phyloP scores from a whole-genome alignment of 2,797 vertebrate species.

The Poliocrania exsul region DNA sequence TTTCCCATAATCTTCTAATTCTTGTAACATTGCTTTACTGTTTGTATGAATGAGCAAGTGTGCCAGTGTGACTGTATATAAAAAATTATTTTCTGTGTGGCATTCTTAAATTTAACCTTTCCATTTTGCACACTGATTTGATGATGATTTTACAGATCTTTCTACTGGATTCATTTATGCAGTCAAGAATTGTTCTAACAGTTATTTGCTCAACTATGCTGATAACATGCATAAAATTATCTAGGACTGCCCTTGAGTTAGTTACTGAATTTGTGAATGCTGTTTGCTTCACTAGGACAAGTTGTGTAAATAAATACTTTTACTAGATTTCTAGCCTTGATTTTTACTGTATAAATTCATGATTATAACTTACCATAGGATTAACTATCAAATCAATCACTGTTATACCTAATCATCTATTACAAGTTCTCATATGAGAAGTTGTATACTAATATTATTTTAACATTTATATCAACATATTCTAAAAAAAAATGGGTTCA shows the following conservation, averaged over 20 bases:
- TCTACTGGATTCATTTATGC: neutral
- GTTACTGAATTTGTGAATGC: neutral
- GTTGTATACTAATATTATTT: neutral
- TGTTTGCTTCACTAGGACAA: neutral
- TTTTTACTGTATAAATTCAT: neutral
- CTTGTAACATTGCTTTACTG: neutral
- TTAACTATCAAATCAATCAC: neutral
- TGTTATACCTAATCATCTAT: neutral
- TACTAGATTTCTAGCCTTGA: neutral
- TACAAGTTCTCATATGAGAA: neutral
- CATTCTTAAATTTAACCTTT: neutral
- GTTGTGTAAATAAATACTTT: neutral
- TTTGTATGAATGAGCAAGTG: neutral
- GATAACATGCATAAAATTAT: neutral
- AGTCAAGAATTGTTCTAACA: neutral
- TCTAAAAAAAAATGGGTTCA: neutral
- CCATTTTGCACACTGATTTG: neutral
- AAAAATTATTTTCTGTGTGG: neutral
- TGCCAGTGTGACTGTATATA: neutral
- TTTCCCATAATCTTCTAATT: neutral
- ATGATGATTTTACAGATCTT: neutral
- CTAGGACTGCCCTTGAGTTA: neutral
- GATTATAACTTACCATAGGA: neutral
- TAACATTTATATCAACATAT: neutral
- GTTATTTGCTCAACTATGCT: neutral